Evolutionary conservation across 1,140 invertebrate genomes (phyloP).

Genomic region (Macrocentrus cingulum): DNA sequence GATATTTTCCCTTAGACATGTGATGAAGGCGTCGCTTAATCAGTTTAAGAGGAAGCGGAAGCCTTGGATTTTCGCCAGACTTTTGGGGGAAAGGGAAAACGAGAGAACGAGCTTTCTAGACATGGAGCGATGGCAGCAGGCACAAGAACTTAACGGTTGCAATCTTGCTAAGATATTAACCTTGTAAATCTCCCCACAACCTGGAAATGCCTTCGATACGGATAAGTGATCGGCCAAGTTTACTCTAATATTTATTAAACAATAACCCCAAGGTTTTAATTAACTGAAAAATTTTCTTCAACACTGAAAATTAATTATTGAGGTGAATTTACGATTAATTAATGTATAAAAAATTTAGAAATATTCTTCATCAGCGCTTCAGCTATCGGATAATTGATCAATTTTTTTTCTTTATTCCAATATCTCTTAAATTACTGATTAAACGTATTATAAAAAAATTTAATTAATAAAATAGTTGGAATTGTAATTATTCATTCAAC

Average conservation of each 20-base stretch:
- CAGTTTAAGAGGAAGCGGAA: constrained; percentile 3
- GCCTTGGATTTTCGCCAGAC: constrained; percentile 13
- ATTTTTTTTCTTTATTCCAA: too few species aligned
- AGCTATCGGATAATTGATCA: too few species aligned
- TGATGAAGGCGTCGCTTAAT: constrained; percentile 9
- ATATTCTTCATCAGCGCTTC: too few species aligned
- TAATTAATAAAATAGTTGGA: too few species aligned
- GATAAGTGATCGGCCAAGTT: not conserved
- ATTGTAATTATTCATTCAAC: too few species aligned
- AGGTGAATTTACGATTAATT: too few species aligned
- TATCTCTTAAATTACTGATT: too few species aligned
- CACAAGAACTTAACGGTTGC: constrained; percentile 8
- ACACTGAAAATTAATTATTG: not conserved
- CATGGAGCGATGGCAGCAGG: constrained; percentile 8
- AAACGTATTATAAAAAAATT: too few species aligned
- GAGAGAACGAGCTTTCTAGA: not conserved
- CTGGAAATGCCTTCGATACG: not conserved
- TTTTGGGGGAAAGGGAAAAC: constrained; percentile 1
- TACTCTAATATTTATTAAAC: too few species aligned
- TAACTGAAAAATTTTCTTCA: not conserved
- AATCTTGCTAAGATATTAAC: constrained; percentile 13
- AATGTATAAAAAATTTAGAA: too few species aligned
- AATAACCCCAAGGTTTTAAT: too few species aligned
- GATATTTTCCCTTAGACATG: constrained; percentile 4
- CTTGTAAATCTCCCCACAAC: constrained; percentile 1